Evolutionary conservation across 2,113 vertebrate genomes (phyloP).

Genomic region (Saccopteryx leptura): DNA sequence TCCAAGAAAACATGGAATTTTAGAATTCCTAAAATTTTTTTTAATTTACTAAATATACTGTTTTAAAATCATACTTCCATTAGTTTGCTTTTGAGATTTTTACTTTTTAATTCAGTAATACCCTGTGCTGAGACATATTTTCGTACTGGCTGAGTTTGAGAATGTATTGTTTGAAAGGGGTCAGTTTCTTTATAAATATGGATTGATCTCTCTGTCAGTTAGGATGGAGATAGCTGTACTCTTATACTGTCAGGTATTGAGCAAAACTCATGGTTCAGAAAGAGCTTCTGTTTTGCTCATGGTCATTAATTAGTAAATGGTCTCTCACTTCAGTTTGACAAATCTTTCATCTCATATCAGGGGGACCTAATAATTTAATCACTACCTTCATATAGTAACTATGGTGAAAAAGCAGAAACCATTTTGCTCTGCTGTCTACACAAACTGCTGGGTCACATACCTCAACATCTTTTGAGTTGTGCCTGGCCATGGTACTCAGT

Average conservation of each 20-base stretch:
- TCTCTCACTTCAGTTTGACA: neutral
- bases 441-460: neutral
- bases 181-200: neutral
- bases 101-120: neutral
- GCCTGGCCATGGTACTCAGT: neutral
- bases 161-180: neutral
- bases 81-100: slow-evolving; percentile 31
- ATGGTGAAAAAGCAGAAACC: neutral
- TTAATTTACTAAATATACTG: neutral
- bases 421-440: neutral
- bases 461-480: neutral
- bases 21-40: neutral
- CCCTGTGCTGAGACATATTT: neutral
- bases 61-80: neutral
- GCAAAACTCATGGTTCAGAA: neutral
- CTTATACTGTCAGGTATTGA: neutral
- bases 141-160: neutral
- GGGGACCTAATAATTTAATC: neutral
- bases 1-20: neutral
- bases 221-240: neutral
- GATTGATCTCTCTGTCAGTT: neutral
- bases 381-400: neutral
- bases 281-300: neutral
- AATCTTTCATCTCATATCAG: neutral
- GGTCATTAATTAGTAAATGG: neutral